Conservation (phyloP, 2,888 invertebrate species). For the Chouioia cunea region DNA sequence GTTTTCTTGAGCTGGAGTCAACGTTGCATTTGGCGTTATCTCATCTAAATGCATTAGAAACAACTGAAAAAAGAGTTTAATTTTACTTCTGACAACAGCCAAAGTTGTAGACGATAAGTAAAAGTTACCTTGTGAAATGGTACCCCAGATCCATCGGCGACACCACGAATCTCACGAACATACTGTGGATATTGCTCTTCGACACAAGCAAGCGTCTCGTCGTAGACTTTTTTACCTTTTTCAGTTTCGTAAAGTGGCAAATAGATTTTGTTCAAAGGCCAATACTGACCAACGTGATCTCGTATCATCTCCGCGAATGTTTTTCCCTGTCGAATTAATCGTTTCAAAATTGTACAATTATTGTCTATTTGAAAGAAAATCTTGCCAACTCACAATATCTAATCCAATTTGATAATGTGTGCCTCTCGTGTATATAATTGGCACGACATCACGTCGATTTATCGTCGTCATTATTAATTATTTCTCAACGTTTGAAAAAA, state of each 20-base stretch:
- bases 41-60: conserved; percentile 89
- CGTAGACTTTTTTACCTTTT: conserved; percentile 79
- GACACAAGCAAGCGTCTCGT: conserved; percentile 79
- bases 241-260: conserved; percentile 80
- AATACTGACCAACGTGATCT: conserved; percentile 74
- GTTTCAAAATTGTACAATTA: background rate
- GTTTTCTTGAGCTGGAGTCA: conserved; percentile 51
- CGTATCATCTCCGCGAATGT: conserved; percentile 82
- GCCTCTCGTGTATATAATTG: too few relatives aligned
- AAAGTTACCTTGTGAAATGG: conserved; percentile 79
- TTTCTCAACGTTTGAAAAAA: too few relatives aligned
- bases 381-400: too few relatives aligned
- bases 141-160: conserved; percentile 87
- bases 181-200: conserved; percentile 84
- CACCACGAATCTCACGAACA: conserved; percentile 84
- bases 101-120: background rate
- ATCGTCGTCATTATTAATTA: too few relatives aligned
- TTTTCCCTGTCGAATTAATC: conserved; percentile 76
- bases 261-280: conserved; percentile 77
- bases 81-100: too few relatives aligned
- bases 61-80: conserved; percentile 72
- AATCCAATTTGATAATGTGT: too few relatives aligned
- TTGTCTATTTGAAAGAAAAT: too few relatives aligned
- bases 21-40: conserved; percentile 75
- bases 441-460: too few relatives aligned